Evolutionary conservation across 2,113 vertebrate species (phyloP).

Genomic region (Pachyramphus minor): DNA sequence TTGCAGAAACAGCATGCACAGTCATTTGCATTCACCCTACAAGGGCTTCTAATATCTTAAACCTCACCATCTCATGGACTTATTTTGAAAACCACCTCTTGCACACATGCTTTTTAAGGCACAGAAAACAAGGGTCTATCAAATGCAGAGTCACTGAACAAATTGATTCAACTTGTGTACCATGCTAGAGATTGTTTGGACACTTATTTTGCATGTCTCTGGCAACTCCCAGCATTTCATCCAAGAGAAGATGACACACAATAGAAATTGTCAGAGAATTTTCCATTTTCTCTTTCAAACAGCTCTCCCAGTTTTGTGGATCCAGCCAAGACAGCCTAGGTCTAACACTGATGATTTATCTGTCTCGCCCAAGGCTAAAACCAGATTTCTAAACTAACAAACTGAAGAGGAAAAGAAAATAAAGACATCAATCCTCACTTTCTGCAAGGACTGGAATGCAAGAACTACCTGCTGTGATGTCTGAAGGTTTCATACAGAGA

Average conservation of each 20-base stretch:
- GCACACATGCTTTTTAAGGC: not conserved
- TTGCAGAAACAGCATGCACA: not conserved
- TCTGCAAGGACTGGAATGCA: not conserved
- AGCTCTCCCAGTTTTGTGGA: not conserved
- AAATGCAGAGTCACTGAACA: not conserved
- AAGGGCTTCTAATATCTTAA: not conserved
- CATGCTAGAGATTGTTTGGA: not conserved
- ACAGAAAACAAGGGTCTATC: not conserved
- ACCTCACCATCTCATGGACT: not conserved
- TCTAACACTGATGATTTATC: not conserved
- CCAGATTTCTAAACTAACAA: not conserved
- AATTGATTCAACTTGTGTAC: not conserved
- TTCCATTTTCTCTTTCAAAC: not conserved
- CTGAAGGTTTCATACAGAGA: not conserved
- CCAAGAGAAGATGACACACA: not conserved
- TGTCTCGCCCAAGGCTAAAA: not conserved
- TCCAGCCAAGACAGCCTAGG: not conserved
- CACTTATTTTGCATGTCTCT: not conserved
- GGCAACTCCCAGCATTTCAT: not conserved
- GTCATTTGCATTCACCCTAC: not conserved
- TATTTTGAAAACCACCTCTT: not conserved
- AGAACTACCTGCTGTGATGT: not conserved
- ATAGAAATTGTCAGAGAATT: not conserved
- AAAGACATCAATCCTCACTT: not conserved
- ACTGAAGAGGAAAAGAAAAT: not conserved